These are phyloP conservation scores for Cathartes aura DNA, from an alignment of 2,113 vertebrate genomes.

Conservation along the genomic window DNA sequence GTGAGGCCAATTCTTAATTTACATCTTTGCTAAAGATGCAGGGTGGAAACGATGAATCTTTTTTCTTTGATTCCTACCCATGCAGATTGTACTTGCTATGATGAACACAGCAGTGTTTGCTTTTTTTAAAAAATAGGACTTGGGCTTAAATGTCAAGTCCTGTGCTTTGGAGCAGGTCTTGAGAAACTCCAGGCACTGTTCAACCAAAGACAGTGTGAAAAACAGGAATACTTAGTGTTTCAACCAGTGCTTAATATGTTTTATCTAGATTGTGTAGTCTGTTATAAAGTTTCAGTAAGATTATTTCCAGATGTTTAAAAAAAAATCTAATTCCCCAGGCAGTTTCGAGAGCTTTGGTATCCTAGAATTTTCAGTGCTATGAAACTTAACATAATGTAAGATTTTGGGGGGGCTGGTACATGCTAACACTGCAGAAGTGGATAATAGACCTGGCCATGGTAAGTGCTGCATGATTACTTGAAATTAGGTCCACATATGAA, in stretches of 20 bases:
- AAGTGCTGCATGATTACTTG: constrained; percentile 55
- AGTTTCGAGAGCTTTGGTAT: neutral
- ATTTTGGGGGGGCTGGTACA: constrained; percentile 84
- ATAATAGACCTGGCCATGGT: constrained; percentile 91
- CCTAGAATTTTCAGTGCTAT: neutral
- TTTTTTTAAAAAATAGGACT: neutral
- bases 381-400: constrained; percentile 75
- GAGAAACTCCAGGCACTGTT: neutral
- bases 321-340: neutral
- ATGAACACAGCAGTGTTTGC: neutral
- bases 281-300: neutral
- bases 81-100: neutral
- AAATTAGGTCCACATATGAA: neutral
- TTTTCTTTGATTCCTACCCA: neutral
- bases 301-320: neutral
- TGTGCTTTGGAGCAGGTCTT: neutral
- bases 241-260: neutral
- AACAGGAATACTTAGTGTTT: neutral
- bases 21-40: neutral
- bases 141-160: neutral
- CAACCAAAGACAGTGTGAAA: neutral
- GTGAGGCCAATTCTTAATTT: neutral
- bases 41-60: neutral
- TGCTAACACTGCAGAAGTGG: constrained; percentile 86
- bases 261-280: neutral